Evolutionary conservation across 2,113 vertebrate species (phyloP).

Genomic region (Maylandia zebra): DNA sequence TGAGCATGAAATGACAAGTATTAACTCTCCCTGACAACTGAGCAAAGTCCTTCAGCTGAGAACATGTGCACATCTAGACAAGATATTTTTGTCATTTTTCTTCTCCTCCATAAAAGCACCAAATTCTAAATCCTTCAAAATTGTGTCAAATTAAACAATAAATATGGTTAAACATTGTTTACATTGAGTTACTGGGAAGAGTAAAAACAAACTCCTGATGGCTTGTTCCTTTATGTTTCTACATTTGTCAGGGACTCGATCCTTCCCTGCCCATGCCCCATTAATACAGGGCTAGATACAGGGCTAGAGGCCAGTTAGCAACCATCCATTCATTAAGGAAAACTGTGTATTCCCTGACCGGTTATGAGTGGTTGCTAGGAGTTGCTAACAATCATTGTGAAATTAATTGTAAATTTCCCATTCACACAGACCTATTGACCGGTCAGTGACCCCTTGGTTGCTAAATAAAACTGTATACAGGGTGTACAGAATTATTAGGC

Average conservation of each 20-base stretch:
- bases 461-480: neutral
- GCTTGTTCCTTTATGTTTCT: neutral
- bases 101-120: neutral
- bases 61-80: neutral
- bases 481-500: no score
- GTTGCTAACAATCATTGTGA: neutral
- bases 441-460: neutral
- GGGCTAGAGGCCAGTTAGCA: neutral
- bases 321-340: neutral
- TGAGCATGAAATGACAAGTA: neutral
- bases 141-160: neutral
- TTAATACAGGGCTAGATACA: neutral
- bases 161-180: fast-evolving
- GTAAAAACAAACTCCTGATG: neutral
- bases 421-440: neutral
- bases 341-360: neutral
- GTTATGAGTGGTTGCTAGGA: neutral
- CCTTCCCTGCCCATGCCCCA: neutral
- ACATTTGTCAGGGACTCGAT: neutral
- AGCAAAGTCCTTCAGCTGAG: neutral
- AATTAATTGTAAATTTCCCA: neutral
- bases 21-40: neutral
- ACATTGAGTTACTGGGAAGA: neutral
- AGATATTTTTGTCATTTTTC: neutral
- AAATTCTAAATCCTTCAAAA: neutral